Conservation (phyloP, 1,140 invertebrate genomes). For the Lysiphlebus fabarum region DNA sequence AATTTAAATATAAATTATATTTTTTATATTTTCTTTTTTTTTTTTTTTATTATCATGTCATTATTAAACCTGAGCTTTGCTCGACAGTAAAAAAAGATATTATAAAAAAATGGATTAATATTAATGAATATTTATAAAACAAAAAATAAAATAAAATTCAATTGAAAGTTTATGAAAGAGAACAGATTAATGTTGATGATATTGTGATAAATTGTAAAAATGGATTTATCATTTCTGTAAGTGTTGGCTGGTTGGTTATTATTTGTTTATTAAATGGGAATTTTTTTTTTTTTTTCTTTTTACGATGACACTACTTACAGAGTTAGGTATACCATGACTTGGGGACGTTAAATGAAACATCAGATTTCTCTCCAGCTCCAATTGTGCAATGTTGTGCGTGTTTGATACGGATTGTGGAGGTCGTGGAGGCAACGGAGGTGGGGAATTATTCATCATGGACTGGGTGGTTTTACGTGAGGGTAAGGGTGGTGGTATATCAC, state of each 20-base stretch:
- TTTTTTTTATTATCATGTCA: too few relatives aligned
- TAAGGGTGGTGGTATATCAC: conserved; percentile 59
- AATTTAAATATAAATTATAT: conserved; percentile 19
- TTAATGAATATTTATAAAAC: too few relatives aligned
- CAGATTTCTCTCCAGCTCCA: conserved; percentile 54
- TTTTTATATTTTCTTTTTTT: too few relatives aligned
- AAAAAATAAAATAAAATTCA: not conserved
- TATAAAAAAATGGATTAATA: too few relatives aligned
- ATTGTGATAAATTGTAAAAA: too few relatives aligned
- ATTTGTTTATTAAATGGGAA: not conserved
- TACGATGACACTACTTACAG: conserved; percentile 49
- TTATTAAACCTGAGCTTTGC: too few relatives aligned
- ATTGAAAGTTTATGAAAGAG: not conserved
- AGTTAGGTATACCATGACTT: conserved; percentile 53
- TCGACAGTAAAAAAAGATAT: too few relatives aligned
- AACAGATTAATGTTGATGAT: too few relatives aligned
- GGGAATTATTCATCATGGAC: conserved; percentile 52
- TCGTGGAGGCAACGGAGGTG: conserved; percentile 52
- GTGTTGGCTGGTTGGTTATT: too few relatives aligned
- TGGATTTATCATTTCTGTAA: not conserved
- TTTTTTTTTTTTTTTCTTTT: not conserved
- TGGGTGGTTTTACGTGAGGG: conserved; percentile 58
- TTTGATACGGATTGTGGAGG: conserved; percentile 47
- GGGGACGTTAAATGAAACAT: conserved; percentile 59
- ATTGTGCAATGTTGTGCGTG: conserved; percentile 49